Evolutionary conservation across 1,140 invertebrate species (phyloP), one percentile per base, ranked within the genome.

Genomic region (Leucophenga varia): DNA sequence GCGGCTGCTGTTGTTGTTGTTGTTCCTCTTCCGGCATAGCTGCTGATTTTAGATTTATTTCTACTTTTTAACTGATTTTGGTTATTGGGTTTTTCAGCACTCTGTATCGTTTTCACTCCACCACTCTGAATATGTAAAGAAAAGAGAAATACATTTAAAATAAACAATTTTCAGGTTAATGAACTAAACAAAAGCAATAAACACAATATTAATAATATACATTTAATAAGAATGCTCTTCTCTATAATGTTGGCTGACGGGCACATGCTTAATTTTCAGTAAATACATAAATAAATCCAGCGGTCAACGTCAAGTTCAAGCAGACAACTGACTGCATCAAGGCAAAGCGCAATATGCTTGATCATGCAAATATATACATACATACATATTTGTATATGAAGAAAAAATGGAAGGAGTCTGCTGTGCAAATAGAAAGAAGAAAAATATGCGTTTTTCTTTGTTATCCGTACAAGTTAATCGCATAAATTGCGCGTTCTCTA

Each of bases 221-320:
- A 47, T 34, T 37, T 16, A 22, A 30, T 45, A 19, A 43, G 30
- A 39, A 17, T 16, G 20, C 22, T n/a, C n/a, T n/a, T n/a, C 39
- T 20, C 35, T 21, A 39, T 18, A 45, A 16, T n/a, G 22, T 42
- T 47, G 45, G 47, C 60, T n/a, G n/a, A 64, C 60, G 56, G 56
- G 54, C 43, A 57, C 43, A 5, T 25, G 5, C 10, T 25, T 25
- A 6, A 6, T 25, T 25, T 25, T 25, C 10, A 25, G 10, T 53
- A 48, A 41, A 49, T 47, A 57, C 56, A 65, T 51, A 65, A 58
- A 61, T 38, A 48, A 52, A n/a, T 30, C 21, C 43, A 57, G 61
- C 61, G 61, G 61, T 64, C 61, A 64, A 60, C 61, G 57, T 64
- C 61, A 64, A 64, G 61, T 64, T 64, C 61, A 64, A 17, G 35